Base-by-base conservation (phyloP, 2,113 vertebrate genomes). In the Dasyornis broadbenti region DNA sequence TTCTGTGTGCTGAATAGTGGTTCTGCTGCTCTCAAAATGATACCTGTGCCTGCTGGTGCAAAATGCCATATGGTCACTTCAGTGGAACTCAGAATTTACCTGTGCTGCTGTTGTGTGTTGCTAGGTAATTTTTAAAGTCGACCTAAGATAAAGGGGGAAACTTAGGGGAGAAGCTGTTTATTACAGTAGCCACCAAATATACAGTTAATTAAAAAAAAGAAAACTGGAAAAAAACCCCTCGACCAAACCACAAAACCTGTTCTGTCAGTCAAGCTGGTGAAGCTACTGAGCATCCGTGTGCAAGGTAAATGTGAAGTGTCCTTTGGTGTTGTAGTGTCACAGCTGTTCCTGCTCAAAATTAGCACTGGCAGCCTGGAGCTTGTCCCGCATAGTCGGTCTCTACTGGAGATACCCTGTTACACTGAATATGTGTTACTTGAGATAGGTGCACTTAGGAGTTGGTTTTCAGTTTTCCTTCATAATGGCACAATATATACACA, bases 41-140 rank as follows among this genome's bases (percentile, higher is more conserved):
- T 94, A 11, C 88, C 49, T 79, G 1, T 81, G 59, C 47, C 81
- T 63, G 76, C 89, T 86, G 80, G 61, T 79, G 82, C 77, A 86
- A 63, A 92, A 15, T 86, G 72, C 17, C 31, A 2, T 45, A 14
- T 13, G 82, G 53, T 66, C 50, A 30, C 79, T 79, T 82, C 80
- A 87, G 49, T 84, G 71, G 80, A 90, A 92, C 35, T 76, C 77
- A 73, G 0, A 89, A 72, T 57, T 89, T 49, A 39, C 84, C 86
- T 44, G 7, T 78, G 80, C 84, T 92, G 65, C 89, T 92, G 30
- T 76, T 83, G 28, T 80, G 47, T 94, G 28, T 78, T 86, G 92
- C 89, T 96, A 95, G 92, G 91, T 97, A 96, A 94, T 86, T 82
- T 84, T 85, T 65, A 33, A 80, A 71, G 30, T 56, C 92, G 79